Conservation (phyloP, 2,888 invertebrate species). For the Drosophila neutralis region DNA sequence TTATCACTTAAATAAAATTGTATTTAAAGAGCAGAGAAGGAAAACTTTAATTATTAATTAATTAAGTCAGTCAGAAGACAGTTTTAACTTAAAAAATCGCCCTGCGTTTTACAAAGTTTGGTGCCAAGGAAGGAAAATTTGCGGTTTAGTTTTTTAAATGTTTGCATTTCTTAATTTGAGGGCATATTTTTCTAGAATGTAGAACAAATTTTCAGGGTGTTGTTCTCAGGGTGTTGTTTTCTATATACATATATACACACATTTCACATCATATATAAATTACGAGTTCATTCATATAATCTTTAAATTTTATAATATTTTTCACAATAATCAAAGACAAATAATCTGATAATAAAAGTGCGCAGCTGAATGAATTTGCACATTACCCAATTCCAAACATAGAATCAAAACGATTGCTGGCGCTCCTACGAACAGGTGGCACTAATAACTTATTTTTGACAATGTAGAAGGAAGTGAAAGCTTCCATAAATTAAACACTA, state of each 20-base stretch:
- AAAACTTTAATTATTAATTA: background rate
- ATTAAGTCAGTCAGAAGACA: background rate
- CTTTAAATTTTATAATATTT: conserved; percentile 5
- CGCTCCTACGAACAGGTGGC: background rate
- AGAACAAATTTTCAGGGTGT: no score
- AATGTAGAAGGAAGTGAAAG: background rate
- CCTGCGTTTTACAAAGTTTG: background rate
- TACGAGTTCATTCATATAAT: background rate
- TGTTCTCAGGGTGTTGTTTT: background rate
- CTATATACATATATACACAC: background rate
- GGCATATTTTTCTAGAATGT: background rate
- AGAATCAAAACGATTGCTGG: background rate
- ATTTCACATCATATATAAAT: background rate
- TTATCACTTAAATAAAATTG: background rate
- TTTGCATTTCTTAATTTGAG: background rate
- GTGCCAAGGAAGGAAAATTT: background rate
- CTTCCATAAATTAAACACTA: background rate
- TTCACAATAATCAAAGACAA: background rate
- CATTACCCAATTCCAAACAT: background rate
- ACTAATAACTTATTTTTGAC: background rate
- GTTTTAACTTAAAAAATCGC: background rate
- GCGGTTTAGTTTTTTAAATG: background rate
- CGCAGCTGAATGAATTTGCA: background rate
- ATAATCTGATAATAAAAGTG: conserved; percentile 1
- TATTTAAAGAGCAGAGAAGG: background rate